phyloP scores from a whole-genome alignment of 2,888 invertebrate species.

The Heliconius sara region DNA sequence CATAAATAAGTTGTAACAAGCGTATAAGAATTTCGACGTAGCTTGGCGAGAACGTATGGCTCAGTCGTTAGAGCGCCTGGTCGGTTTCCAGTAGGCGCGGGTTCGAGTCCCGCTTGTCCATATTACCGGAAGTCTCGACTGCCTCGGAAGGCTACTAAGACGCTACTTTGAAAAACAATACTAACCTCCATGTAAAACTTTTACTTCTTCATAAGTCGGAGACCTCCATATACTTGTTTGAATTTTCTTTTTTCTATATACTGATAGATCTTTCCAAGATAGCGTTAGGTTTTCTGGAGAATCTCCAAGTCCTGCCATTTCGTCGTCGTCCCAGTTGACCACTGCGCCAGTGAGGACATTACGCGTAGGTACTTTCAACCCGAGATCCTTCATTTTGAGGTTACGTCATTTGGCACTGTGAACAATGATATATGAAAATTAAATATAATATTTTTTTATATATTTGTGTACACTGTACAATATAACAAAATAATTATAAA shows the following conservation, averaged over 20 bases:
- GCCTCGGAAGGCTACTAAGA: neutral
- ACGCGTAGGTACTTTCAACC: constrained; percentile 61
- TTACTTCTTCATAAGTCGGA: constrained; percentile 77
- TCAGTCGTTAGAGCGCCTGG: too few relatives aligned
- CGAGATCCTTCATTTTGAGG: constrained; percentile 63
- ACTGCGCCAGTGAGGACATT: constrained; percentile 76
- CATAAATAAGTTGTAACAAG: too few relatives aligned
- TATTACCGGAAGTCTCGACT: neutral
- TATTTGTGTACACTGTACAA: neutral
- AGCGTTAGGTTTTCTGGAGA: constrained; percentile 74
- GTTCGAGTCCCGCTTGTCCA: too few relatives aligned
- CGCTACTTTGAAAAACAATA: neutral
- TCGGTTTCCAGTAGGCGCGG: too few relatives aligned
- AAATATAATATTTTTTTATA: neutral
- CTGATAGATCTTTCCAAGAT: constrained; percentile 82
- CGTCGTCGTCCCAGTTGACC: constrained; percentile 78
- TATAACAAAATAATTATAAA: neutral
- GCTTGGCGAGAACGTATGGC: too few relatives aligned
- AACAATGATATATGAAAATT: constrained; percentile 41
- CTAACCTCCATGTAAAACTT: constrained; percentile 83
- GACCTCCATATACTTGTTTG: constrained; percentile 80
- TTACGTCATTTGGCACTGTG: constrained; percentile 69
- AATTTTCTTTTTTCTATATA: constrained; percentile 77
- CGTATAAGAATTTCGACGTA: too few relatives aligned
- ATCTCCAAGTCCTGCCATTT: constrained; percentile 65